phyloP scores from a whole-genome alignment of 1,140 invertebrate species.

The Brachionus manjavacas region DNA sequence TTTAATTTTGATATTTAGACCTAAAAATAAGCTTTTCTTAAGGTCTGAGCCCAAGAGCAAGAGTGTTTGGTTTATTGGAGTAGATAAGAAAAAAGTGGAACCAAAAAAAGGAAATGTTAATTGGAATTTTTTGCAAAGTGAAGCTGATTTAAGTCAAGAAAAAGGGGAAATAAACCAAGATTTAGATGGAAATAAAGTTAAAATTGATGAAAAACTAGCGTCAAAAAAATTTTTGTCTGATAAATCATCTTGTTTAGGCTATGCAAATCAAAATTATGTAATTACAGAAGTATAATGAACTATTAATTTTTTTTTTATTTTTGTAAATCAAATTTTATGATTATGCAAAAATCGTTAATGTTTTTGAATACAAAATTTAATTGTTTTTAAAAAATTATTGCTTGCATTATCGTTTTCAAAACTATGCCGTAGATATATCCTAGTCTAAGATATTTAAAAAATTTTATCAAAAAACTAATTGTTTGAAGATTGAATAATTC shows the following conservation, averaged over 20 bases:
- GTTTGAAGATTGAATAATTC: no score
- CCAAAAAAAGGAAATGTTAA: not conserved
- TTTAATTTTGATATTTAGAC: not conserved
- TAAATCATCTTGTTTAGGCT: not conserved
- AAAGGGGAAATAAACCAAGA: not conserved
- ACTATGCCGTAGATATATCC: no score
- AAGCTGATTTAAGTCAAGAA: not conserved
- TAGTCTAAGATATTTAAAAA: no score
- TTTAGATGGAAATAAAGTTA: not conserved
- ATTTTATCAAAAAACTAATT: no score
- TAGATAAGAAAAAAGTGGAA: constrained; percentile 6
- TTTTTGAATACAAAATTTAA: no score
- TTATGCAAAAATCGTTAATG: no score
- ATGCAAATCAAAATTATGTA: not conserved
- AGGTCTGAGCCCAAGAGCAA: not conserved
- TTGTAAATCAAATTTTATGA: no score
- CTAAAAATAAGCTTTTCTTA: not conserved
- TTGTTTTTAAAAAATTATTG: no score
- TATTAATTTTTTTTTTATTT: no score
- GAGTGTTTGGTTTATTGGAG: not conserved
- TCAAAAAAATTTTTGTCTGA: no score
- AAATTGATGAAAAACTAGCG: not conserved
- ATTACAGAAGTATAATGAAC: constrained; percentile 7
- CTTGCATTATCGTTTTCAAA: no score
- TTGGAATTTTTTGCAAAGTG: not conserved